Percentiles rank a stretch among this genome's conserved stretches.
Conservation (phyloP, 2,888 invertebrate genomes). For the Drosophila parthenogenetica region DNA sequence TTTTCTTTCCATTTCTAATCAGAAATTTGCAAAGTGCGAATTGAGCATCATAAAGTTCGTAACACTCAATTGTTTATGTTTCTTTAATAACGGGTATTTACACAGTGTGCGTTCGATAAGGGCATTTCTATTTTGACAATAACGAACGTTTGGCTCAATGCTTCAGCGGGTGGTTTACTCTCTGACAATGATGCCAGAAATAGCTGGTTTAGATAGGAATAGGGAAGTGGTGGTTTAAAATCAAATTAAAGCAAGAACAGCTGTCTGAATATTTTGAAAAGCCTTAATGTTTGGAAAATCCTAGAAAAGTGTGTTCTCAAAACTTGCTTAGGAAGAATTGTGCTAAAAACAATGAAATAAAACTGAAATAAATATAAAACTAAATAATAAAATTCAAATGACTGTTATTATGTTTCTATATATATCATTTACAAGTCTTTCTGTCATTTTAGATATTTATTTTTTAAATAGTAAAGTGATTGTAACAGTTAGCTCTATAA, state of each 20-base stretch:
- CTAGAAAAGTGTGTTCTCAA: too few species aligned
- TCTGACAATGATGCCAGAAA: neutral
- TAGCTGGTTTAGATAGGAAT: neutral
- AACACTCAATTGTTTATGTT: conserved; percentile 65
- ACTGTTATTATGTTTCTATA: too few species aligned
- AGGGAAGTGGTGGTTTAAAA: too few species aligned
- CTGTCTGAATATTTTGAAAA: neutral
- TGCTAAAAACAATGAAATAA: too few species aligned
- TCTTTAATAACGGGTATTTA: conserved; percentile 62
- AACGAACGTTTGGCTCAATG: conserved; percentile 16
- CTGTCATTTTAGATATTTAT: too few species aligned
- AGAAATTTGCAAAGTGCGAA: conserved; percentile 24
- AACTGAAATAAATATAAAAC: too few species aligned
- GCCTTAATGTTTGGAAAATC: too few species aligned
- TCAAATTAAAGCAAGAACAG: neutral
- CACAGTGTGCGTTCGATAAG: conserved; percentile 45
- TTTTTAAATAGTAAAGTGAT: too few species aligned
- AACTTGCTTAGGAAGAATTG: too few species aligned
- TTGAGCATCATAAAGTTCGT: conserved; percentile 43
- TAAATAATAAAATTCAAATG: too few species aligned
- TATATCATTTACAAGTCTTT: too few species aligned
- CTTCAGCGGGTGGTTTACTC: neutral
- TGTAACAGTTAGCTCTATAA: too few species aligned
- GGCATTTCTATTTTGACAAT: conserved; percentile 63
- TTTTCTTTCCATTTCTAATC: conserved; percentile 36